These are phyloP conservation scores for Arizona elegans DNA, from an alignment of 2,113 vertebrate genomes.

Conservation along the genomic window DNA sequence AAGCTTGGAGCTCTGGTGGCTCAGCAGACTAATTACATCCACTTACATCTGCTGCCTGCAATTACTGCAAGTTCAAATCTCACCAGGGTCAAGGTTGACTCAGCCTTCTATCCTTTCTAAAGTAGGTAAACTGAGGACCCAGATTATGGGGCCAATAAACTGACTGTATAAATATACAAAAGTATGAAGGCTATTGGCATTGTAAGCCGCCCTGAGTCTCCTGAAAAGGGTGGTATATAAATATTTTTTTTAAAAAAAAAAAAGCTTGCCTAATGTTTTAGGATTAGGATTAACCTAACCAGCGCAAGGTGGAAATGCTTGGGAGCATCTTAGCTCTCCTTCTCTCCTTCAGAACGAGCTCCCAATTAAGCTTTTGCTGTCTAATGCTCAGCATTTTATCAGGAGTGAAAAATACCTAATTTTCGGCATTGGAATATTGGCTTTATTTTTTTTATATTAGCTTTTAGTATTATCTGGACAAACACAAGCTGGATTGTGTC, in stretches of 20 bases:
- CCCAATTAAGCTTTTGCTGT: neutral
- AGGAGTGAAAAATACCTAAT: neutral
- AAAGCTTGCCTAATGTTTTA: neutral
- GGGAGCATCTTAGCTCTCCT: neutral
- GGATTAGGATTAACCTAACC: neutral
- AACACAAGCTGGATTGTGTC: neutral
- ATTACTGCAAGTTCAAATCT: too few relatives aligned
- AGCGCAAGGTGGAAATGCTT: neutral
- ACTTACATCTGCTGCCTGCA: too few relatives aligned
- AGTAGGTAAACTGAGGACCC: too few relatives aligned
- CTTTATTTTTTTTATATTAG: conserved; percentile 3
- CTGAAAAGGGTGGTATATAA: too few relatives aligned
- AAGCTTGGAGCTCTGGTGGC: neutral
- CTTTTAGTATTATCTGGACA: neutral
- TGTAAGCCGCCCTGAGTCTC: too few relatives aligned
- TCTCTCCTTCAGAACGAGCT: neutral
- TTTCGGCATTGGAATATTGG: neutral
- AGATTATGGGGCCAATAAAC: too few relatives aligned
- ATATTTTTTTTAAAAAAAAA: neutral
- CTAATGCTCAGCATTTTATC: neutral
- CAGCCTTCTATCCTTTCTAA: too few relatives aligned
- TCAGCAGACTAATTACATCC: too few relatives aligned
- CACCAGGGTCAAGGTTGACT: too few relatives aligned
- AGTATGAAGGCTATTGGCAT: too few relatives aligned
- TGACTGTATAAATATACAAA: too few relatives aligned